These are phyloP conservation scores for Bos javanicus DNA, from an alignment of 2,113 vertebrate species.

Conservation along the genomic window DNA sequence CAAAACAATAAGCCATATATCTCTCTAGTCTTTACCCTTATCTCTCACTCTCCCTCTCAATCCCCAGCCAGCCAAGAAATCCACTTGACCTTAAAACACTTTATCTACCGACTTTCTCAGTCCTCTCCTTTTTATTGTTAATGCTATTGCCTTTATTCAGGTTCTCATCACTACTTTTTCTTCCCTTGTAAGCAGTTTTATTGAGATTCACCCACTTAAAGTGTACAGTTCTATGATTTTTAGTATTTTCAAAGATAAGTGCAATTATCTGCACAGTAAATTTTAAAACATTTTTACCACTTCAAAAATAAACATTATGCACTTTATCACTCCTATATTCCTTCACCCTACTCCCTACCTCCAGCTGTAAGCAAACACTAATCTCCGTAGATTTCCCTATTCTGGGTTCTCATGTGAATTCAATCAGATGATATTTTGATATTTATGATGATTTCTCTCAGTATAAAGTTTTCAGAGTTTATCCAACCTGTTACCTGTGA, in stretches of 20 bases:
- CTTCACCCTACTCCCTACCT: neutral
- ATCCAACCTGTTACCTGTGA: neutral
- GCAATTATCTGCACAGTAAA: neutral
- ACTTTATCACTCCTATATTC: neutral
- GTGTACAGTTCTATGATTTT: neutral
- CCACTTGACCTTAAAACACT: neutral
- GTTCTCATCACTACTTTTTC: neutral
- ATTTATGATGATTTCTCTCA: neutral
- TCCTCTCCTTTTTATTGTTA: neutral
- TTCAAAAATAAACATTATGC: neutral
- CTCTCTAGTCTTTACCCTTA: neutral
- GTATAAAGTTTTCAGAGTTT: neutral
- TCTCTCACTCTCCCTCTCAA: neutral
- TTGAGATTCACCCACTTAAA: neutral
- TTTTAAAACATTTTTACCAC: neutral
- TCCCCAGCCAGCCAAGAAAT: neutral
- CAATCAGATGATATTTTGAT: neutral
- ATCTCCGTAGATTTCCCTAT: neutral
- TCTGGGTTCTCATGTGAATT: neutral
- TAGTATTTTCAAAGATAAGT: neutral
- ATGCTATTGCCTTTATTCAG: neutral
- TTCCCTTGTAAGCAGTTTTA: neutral
- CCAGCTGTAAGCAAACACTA: neutral
- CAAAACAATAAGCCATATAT: neutral
- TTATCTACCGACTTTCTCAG: neutral